phyloP scores from a whole-genome alignment of 2,113 vertebrate genomes.

The Dunckerocampus dactyliophorus region DNA sequence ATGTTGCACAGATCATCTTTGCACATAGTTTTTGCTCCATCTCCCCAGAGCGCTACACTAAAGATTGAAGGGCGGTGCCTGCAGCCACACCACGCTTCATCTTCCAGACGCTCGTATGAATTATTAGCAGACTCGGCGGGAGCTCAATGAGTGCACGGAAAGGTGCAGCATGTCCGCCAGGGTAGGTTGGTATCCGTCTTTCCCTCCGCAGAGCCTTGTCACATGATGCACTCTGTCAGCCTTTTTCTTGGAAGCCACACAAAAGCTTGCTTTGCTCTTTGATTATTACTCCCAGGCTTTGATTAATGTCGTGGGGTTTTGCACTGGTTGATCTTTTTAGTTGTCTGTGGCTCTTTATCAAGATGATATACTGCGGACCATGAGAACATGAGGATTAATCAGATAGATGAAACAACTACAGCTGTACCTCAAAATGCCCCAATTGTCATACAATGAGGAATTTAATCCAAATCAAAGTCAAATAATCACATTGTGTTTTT shows the following conservation, averaged over 20 bases:
- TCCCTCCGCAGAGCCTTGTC: constrained; percentile 6
- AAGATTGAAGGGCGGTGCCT: constrained; percentile 30
- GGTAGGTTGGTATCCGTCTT: constrained; percentile 20
- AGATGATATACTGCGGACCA: neutral
- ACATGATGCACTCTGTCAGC: neutral
- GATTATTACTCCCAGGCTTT: neutral
- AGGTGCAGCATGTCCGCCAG: constrained; percentile 22
- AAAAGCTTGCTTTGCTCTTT: constrained; percentile 1
- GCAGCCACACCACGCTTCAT: constrained; percentile 39
- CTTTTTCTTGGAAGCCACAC: neutral
- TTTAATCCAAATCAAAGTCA: neutral
- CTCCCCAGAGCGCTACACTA: neutral
- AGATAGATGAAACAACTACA: constrained; percentile 33
- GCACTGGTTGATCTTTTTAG: constrained; percentile 44
- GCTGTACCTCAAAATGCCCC: neutral
- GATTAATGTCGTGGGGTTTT: constrained; percentile 8
- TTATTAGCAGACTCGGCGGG: constrained; percentile 34
- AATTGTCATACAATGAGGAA: neutral
- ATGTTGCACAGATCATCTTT: neutral
- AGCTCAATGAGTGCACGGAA: constrained; percentile 26
- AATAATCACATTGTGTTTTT: neutral
- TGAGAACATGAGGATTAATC: constrained; percentile 56
- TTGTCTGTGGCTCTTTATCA: constrained; percentile 9
- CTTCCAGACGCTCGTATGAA: constrained; percentile 46
- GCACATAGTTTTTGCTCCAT: neutral